Evolutionary conservation across 2,113 vertebrate species (phyloP), one percentile per base, ranked within the genome.

Genomic region (Pachyramphus minor): DNA sequence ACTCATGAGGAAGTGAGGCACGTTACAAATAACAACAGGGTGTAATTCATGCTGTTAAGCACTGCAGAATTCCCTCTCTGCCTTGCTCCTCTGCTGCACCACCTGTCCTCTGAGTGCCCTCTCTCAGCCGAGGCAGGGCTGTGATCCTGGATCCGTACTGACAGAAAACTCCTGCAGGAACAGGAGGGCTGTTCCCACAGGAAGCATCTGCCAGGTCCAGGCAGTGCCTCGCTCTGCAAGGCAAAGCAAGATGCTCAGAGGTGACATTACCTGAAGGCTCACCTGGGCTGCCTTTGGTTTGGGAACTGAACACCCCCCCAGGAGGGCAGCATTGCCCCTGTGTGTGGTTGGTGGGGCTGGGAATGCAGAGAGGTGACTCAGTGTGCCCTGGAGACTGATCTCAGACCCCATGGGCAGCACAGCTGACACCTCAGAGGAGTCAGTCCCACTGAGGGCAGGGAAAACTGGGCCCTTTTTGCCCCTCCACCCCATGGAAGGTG

Each of bases 101-200:
- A 13, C 71, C n/a, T 0, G 0, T 8, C 28, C 67, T 23, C 37
- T 1, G 14, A 18, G 68, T 8, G 63, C 30, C 58, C 41, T 5
- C 0, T 0, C 73, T 30, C 55, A 12, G n/a, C 24, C 3, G 24
- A 19, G 56, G 79, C 23, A 37, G 19, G 35, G 77, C 77, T 33
- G 33, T 1, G 30, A 66, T 2, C 56, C 52, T 10, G 27, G 3
- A 4, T 1, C 35, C 33, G 31, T 14, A 6, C 59, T 14, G 52
- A 3, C 5, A 5, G 11, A 3, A 4, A 59, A 31, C 41, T 35
- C 62, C 76, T 12, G 71, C 25, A 31, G 76, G 60, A 47, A 7
- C 1, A 7, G 44, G 9, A 41, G 67, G 39, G 59, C 90, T 67
- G 42, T 11, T 59, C 62, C 67, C 55, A 59, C n/a, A 30, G 75